These are phyloP conservation scores for Pituophis catenifer DNA, from an alignment of 2,113 vertebrate species.

Conservation along the genomic window DNA sequence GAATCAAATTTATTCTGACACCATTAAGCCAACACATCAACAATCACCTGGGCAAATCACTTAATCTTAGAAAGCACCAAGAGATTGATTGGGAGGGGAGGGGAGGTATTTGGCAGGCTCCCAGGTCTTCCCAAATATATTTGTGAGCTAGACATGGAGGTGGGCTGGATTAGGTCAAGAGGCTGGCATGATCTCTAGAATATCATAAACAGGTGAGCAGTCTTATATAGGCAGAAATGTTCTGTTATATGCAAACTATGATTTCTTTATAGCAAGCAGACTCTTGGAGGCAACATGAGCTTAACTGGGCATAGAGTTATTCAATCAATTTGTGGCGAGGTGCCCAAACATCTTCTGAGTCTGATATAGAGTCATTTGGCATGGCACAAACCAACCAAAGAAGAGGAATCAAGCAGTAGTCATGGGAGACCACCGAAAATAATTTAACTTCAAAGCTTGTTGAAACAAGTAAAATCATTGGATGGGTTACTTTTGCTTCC, in stretches of 20 bases:
- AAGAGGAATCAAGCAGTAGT: background rate
- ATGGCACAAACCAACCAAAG: background rate
- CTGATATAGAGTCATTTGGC: background rate
- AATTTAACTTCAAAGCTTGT: background rate
- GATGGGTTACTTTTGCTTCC: background rate
- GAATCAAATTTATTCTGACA: constrained; percentile 40
- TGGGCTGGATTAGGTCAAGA: background rate
- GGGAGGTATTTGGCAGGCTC: background rate
- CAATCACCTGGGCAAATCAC: constrained; percentile 4
- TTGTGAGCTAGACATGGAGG: background rate
- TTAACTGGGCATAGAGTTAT: background rate
- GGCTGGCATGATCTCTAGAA: background rate
- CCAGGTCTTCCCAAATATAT: background rate
- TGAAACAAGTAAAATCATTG: background rate
- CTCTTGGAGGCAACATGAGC: background rate
- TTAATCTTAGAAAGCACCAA: constrained; percentile 25
- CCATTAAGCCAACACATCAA: constrained; percentile 44
- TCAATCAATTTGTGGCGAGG: background rate
- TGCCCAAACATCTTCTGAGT: background rate
- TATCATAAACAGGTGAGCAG: background rate
- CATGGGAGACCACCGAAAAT: background rate
- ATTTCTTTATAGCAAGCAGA: background rate
- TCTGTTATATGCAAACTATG: background rate
- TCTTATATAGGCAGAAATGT: background rate
- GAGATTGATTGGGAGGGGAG: background rate